Conservation (phyloP, 2,113 vertebrate genomes). For the Pelecanoides urinatrix region DNA sequence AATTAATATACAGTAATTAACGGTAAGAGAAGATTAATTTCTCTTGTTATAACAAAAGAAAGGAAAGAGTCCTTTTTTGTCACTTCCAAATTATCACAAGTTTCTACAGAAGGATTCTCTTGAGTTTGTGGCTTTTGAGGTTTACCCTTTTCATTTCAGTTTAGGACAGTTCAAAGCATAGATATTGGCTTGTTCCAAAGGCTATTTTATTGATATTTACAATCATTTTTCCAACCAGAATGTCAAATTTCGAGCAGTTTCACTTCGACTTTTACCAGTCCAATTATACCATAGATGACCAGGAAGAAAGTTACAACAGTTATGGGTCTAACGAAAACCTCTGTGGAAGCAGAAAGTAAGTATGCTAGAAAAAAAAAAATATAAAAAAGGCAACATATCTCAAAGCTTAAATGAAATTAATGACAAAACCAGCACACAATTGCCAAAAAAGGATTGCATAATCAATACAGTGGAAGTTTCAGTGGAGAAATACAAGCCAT, state of each 20-base stretch:
- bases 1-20: not conserved
- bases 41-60: not conserved
- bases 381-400: not conserved
- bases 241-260: conserved; percentile 80
- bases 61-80: not conserved
- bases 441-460: not conserved
- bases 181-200: not conserved
- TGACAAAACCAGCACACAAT: not conserved
- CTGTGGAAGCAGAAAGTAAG: conserved; percentile 64
- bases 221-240: conserved; percentile 60
- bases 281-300: conserved; percentile 80
- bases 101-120: not conserved
- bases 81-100: not conserved
- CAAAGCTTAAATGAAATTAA: not conserved
- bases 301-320: conserved; percentile 57
- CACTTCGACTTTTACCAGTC: conserved; percentile 87
- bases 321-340: conserved; percentile 8
- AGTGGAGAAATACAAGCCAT: not conserved
- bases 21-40: not conserved
- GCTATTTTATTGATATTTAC: not conserved
- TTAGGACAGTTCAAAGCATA: not conserved
- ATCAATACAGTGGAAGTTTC: not conserved
- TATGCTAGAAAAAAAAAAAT: not conserved
- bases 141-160: not conserved
- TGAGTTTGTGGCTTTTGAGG: not conserved